Evolutionary conservation across 1,140 invertebrate genomes (phyloP).

Genomic region (Triops longicaudatus): DNA sequence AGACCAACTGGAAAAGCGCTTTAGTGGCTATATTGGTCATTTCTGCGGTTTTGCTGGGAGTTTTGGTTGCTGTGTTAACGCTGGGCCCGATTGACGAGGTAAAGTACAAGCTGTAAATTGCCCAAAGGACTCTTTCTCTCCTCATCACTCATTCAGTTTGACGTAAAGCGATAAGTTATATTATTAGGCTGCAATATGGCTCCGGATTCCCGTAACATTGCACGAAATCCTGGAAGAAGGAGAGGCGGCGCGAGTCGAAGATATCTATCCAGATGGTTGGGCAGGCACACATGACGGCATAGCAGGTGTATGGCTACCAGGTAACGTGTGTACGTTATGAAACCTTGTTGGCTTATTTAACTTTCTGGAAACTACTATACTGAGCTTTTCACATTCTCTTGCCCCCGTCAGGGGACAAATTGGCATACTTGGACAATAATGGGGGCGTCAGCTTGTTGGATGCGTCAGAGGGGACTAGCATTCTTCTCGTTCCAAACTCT

Average conservation of each 20-base stretch:
- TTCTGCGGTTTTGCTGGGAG: constrained; percentile 16
- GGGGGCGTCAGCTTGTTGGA: background rate
- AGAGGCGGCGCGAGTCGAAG: background rate
- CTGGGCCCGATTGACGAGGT: constrained; percentile 17
- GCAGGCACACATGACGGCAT: background rate
- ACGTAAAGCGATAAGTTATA: too few relatives aligned
- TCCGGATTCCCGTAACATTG: constrained; percentile 18
- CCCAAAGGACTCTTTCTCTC: background rate
- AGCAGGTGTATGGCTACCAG: constrained; percentile 4
- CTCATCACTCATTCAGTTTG: too few relatives aligned
- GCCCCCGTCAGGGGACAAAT: background rate
- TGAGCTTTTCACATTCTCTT: background rate
- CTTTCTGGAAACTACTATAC: background rate
- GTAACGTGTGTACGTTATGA: background rate
- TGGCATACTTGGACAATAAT: background rate
- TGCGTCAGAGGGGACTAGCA: background rate
- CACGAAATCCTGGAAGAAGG: constrained; percentile 19
- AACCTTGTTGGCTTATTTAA: background rate
- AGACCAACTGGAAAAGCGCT: constrained; percentile 19
- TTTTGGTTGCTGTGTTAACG: constrained; percentile 7
- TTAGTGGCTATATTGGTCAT: constrained; percentile 19
- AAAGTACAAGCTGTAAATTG: background rate
- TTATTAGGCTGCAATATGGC: constrained; percentile 20
- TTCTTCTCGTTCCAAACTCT: background rate
- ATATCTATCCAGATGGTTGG: background rate